Conservation (phyloP, 2,888 invertebrate species). For the Microplitis manilae region DNA sequence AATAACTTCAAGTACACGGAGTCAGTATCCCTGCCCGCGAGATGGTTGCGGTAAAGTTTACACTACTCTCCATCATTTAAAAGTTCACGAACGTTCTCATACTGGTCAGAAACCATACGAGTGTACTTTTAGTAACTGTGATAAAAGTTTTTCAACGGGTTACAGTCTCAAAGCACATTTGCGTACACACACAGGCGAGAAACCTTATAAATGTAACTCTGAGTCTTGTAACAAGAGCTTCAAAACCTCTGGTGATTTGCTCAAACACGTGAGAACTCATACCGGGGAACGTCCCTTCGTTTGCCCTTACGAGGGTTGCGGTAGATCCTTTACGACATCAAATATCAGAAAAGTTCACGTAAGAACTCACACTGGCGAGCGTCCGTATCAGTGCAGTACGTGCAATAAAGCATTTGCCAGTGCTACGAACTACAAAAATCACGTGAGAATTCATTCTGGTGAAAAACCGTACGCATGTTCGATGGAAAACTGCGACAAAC, state of each 20-base stretch:
- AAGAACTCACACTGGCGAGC: slow-evolving; percentile 79
- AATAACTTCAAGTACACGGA: slow-evolving; percentile 55
- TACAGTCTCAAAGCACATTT: slow-evolving; percentile 76
- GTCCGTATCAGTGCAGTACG: slow-evolving; percentile 77
- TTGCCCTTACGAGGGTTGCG: slow-evolving; percentile 74
- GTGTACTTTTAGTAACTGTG: slow-evolving; percentile 72
- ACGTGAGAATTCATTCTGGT: slow-evolving; percentile 79
- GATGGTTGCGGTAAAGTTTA: slow-evolving; percentile 73
- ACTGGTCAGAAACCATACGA: slow-evolving; percentile 73
- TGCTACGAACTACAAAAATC: slow-evolving; percentile 81
- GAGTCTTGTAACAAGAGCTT: slow-evolving; percentile 75
- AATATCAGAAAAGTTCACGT: slow-evolving; percentile 80
- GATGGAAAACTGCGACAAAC: slow-evolving; percentile 76
- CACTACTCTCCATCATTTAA: slow-evolving; percentile 73
- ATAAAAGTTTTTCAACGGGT: slow-evolving; percentile 74
- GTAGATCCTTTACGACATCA: slow-evolving; percentile 79
- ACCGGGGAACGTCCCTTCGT: slow-evolving; percentile 72
- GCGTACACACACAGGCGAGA: slow-evolving; percentile 76
- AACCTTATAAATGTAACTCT: slow-evolving; percentile 75
- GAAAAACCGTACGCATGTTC: slow-evolving; percentile 80
- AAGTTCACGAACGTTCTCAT: slow-evolving; percentile 74
- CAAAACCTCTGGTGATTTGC: slow-evolving; percentile 76
- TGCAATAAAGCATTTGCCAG: slow-evolving; percentile 80
- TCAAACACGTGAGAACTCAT: slow-evolving; percentile 76
- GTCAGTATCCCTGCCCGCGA: slow-evolving; percentile 69